phyloP scores from a whole-genome alignment of 2,113 vertebrate genomes.

The Seriola aureovittata region DNA sequence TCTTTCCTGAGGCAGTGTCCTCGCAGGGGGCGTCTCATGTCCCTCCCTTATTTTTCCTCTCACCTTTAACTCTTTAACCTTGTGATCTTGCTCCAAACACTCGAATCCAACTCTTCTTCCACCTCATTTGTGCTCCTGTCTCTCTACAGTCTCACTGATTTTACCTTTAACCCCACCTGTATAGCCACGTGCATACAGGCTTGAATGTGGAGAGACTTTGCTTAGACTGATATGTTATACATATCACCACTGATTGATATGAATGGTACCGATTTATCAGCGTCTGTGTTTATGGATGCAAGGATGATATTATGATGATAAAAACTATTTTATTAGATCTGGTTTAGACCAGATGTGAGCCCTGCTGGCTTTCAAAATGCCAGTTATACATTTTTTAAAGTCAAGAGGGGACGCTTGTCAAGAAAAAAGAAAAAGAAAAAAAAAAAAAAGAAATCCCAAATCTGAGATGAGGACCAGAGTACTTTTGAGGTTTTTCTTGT shows the following conservation, averaged over 20 bases:
- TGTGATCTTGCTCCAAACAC: slow-evolving; percentile 74
- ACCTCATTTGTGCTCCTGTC: slow-evolving; percentile 79
- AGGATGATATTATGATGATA: slow-evolving; percentile 16
- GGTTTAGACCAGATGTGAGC: slow-evolving; percentile 20
- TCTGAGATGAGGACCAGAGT: slow-evolving; percentile 66
- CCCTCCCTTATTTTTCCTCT: slow-evolving; percentile 52
- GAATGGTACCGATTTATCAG: not conserved
- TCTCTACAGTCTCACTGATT: slow-evolving; percentile 59
- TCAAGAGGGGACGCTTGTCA: not conserved
- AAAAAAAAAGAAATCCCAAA: slow-evolving; percentile 35
- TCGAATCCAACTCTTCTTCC: slow-evolving; percentile 65
- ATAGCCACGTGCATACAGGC: slow-evolving; percentile 25
- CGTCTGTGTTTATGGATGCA: slow-evolving; percentile 40
- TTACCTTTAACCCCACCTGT: slow-evolving; percentile 38
- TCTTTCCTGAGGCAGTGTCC: slow-evolving; percentile 81
- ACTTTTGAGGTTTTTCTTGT: slow-evolving; percentile 71
- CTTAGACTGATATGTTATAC: slow-evolving; percentile 38
- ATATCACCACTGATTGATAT: slow-evolving; percentile 42
- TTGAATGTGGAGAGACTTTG: slow-evolving; percentile 38
- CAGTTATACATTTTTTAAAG: not conserved
- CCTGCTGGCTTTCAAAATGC: slow-evolving; percentile 41
- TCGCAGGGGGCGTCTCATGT: slow-evolving; percentile 66
- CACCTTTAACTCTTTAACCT: slow-evolving; percentile 60
- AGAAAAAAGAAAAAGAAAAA: not conserved
- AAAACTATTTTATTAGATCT: slow-evolving; percentile 24